Evolutionary conservation across 1,140 invertebrate genomes (phyloP), one percentile per base, ranked within the genome.

Genomic region (Aphelenchoides besseyi): DNA sequence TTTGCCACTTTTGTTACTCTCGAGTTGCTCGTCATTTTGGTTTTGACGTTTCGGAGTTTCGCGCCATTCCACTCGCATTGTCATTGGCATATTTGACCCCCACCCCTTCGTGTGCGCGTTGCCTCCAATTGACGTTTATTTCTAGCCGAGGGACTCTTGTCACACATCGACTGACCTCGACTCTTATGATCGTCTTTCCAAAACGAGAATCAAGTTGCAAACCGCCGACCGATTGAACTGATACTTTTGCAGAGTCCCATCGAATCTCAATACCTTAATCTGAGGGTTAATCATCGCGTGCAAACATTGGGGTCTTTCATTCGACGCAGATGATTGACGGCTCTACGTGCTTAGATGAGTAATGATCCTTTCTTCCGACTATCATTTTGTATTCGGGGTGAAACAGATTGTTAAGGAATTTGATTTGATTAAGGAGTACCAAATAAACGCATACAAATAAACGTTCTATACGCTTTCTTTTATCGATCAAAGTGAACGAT

Each of bases 41-140:
- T 23, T 68, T 68, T 68, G 54, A 68, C 66, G n/a, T n/a, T n/a
- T n/a, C n/a, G n/a, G n/a, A n/a, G n/a, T n/a, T n/a, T 61, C 66
- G 66, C 66, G 59, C 8, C 30, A 30, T 23, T 48, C 41, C 41
- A 23, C 41, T 48, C 41, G 41, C 41, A n/a, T n/a, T n/a, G n/a
- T n/a, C n/a, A n/a, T n/a, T n/a, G n/a, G n/a, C n/a, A n/a, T n/a
- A n/a, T n/a, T n/a, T n/a, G n/a, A n/a, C n/a, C n/a, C n/a, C n/a
- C n/a, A n/a, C n/a, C n/a, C n/a, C n/a, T n/a, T n/a, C n/a, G n/a
- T n/a, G n/a, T n/a, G n/a, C n/a, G n/a, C n/a, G n/a, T n/a, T n/a
- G n/a, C n/a, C n/a, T n/a, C n/a, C n/a, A n/a, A n/a, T n/a, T n/a
- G 41, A 48, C 23, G 41, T 48, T 48, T 23, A 23, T 12, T 48